Conservation (phyloP, 2,888 invertebrate species). For the Tipula vernalis region DNA sequence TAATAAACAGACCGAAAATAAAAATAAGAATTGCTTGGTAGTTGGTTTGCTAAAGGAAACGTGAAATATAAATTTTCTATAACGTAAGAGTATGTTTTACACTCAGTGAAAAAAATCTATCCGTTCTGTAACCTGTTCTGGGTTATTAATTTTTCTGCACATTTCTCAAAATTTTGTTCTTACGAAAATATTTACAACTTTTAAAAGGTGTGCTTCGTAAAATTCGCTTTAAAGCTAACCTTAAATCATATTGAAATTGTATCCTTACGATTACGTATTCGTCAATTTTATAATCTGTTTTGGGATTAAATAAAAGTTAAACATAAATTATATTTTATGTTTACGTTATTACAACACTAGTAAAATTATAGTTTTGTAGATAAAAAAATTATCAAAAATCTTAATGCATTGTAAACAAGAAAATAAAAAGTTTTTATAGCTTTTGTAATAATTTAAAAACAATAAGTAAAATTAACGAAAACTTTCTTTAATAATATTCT, state of each 20-base stretch:
- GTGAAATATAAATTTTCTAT: too few relatives aligned
- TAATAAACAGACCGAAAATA: background rate
- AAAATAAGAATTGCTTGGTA: background rate
- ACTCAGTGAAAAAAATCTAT: too few relatives aligned
- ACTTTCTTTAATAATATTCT: background rate
- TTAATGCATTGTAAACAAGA: background rate
- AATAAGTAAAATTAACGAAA: too few relatives aligned
- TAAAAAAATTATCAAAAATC: background rate
- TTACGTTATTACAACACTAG: background rate
- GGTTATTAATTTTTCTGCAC: too few relatives aligned
- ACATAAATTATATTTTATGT: background rate
- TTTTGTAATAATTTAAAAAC: background rate
- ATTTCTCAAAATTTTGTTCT: too few relatives aligned
- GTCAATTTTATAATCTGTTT: background rate
- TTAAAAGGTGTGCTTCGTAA: too few relatives aligned
- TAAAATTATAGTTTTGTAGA: background rate
- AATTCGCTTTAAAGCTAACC: too few relatives aligned
- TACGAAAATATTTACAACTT: too few relatives aligned
- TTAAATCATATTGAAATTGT: too few relatives aligned
- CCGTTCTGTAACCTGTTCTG: too few relatives aligned
- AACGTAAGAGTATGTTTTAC: too few relatives aligned
- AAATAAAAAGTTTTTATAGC: background rate
- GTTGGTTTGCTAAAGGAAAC: too few relatives aligned
- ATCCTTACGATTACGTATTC: background rate
- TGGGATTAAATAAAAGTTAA: background rate